phyloP scores from a whole-genome alignment of 2,888 invertebrate species.

The Conistra vaccinii region DNA sequence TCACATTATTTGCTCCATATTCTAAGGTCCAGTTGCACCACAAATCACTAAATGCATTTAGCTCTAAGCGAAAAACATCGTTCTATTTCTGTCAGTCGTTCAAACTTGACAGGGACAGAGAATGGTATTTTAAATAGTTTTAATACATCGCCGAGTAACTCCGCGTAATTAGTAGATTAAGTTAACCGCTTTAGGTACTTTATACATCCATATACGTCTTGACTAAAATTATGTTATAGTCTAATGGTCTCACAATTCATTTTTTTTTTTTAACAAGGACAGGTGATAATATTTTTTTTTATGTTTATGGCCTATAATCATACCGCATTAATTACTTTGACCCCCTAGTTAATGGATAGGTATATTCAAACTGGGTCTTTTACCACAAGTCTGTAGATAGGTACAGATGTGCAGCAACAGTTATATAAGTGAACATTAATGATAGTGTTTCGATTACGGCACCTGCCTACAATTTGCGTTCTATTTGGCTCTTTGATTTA shows the following conservation, averaged over 20 bases:
- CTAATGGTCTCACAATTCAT: neutral
- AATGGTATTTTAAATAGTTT: neutral
- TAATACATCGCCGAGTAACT: neutral
- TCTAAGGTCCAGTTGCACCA: neutral
- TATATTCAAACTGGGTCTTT: conserved; percentile 3
- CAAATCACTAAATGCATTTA: neutral
- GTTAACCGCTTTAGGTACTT: neutral
- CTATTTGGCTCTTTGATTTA: conserved; percentile 34
- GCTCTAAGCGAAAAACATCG: neutral
- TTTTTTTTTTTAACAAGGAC: conserved; percentile 1
- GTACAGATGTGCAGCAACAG: conserved; percentile 4
- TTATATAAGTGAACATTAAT: conserved; percentile 46
- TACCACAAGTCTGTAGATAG: neutral
- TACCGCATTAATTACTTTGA: conserved; percentile 4
- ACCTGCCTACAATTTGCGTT: conserved; percentile 44
- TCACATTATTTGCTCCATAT: neutral
- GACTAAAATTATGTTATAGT: neutral
- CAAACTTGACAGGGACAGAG: neutral
- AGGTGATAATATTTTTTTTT: neutral
- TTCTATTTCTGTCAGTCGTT: neutral
- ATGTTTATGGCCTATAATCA: conserved; percentile 3
- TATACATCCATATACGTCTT: neutral
- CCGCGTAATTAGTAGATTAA: neutral
- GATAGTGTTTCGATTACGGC: conserved; percentile 34
- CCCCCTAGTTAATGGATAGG: neutral